Conservation (phyloP, 1,140 invertebrate genomes). For the Cydia pomonella region DNA sequence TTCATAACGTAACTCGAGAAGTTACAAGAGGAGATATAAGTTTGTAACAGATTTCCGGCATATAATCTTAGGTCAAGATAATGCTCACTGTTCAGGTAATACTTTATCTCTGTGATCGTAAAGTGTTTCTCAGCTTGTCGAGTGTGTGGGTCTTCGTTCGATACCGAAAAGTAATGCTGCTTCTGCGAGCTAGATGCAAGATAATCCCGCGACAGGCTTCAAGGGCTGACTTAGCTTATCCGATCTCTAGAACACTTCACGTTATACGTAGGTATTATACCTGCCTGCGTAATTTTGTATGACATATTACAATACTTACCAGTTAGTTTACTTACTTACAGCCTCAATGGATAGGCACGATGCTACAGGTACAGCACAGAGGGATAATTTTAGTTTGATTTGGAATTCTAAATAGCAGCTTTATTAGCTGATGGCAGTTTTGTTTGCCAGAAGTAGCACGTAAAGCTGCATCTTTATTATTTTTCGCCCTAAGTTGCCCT, state of each 20-base stretch:
- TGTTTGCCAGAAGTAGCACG: too few species aligned
- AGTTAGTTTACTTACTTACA: too few species aligned
- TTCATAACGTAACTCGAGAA: not conserved
- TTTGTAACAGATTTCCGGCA: constrained; percentile 1
- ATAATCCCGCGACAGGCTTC: constrained; percentile 20
- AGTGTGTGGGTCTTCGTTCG: constrained; percentile 24
- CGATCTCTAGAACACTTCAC: constrained; percentile 9
- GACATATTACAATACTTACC: not conserved
- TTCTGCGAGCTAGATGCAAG: constrained; percentile 1
- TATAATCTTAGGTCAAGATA: not conserved
- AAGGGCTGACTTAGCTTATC: constrained; percentile 29
- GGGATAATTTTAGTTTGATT: too few species aligned
- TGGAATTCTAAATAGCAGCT: too few species aligned
- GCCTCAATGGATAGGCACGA: too few species aligned
- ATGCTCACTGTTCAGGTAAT: constrained; percentile 16
- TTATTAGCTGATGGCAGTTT: too few species aligned
- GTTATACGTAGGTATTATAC: constrained; percentile 9
- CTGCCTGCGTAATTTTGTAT: not conserved
- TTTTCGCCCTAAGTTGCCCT: not conserved
- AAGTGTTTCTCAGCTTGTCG: constrained; percentile 2
- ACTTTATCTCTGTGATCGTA: constrained; percentile 12
- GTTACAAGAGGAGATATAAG: not conserved
- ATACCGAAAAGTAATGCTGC: constrained; percentile 5
- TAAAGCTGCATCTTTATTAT: not conserved
- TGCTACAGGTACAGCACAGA: too few species aligned